Evolutionary conservation across 2,888 invertebrate species (phyloP), one percentile per base, ranked within the genome.

Genomic region (Drosophila mimica): DNA sequence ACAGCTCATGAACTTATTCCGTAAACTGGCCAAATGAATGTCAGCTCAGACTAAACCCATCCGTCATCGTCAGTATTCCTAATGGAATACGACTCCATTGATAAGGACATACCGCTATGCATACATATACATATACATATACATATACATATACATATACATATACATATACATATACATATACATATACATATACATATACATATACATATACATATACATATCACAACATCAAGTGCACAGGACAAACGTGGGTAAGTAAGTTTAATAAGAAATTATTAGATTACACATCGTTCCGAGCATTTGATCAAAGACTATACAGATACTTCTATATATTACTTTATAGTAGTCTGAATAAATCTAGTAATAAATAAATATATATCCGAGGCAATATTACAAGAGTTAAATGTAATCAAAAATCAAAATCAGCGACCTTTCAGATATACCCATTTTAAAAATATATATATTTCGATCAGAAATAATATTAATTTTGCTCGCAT

Each of bases 11-110:
- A 82, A 54, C 46, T 61, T 40, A 33, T 59, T 58, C 36, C 54
- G 46, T 58, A 57, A 64, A 57, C 64, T 59, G 59, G 67, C 67
- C 80, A 82, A 82, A 85, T 88, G 77, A 88, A 76, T 72, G 82
- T 88, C 66, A 71, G 38, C 57, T 65, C 61, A 52, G 86, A 74
- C 79, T 72, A 61, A 76, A 54, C 77, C 72, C 88, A 86, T 89
- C 79, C 74, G 63, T 90, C 88, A 88, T 79, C 81, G 86, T 86
- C 88, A 76, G 62, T 36, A 64, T 61, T 56, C 34, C 28, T 62
- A 76, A 79, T 75, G 68, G 64, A 71, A 75, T 40, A 46, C 28
- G 25, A 33, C 59, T 31, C n/a, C 36, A 52, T 30, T 36, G 28
- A 48, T 38, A 20, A 13, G 31, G 36, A 53, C 17, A 43, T 1